Evolutionary conservation across 1,140 invertebrate species (phyloP), one percentile per base, ranked within the genome.

Genomic region (Pectinophora gossypiella): DNA sequence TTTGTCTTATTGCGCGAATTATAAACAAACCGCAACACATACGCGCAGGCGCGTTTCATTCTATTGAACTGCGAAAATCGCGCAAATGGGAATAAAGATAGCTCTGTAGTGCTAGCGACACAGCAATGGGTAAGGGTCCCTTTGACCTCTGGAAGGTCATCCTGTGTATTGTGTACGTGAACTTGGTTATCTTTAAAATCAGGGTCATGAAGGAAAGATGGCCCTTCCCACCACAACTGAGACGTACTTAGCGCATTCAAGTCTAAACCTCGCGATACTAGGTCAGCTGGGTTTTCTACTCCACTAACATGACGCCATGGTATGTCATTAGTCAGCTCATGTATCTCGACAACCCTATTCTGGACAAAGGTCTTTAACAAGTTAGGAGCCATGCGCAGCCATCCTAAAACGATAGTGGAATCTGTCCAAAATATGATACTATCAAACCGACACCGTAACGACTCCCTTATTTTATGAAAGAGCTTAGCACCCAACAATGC

Each of bases 331-430:
- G 54, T 50, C 18, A 55, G 45, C 7, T 54, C 55, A 40, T 76
- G 72, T 36, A 88, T 87, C 61, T 80, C 60, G 6, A 50, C 19
- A 0, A 83, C 62, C 36, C 80, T 50, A 54, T 86, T 87, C 6
- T 73, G 72, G 0, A 89, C 79, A n/a, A 38, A 38, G 5, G 7
- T 7, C 13, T 38, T 38, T 38, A 38, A 38, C 13, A 15, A 9
- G 13, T 35, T 15, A 20, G 68, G 52, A 10, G 19, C 7, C 16
- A 32, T 43, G 1, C 19, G 23, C 9, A 72, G 44, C 66, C 66
- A 74, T 27, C 38, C 48, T 1, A 64, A 15, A 13, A 59, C 51
- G 4, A 59, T 48, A 16, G 49, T 54, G 10, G 59, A 61, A 44
- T 62, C 62, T 7, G 62, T 59, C 56, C 59, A 64, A 44, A 42